These are phyloP conservation scores for Torymus texanus DNA, from an alignment of 2,888 invertebrate genomes.

Conservation along the genomic window DNA sequence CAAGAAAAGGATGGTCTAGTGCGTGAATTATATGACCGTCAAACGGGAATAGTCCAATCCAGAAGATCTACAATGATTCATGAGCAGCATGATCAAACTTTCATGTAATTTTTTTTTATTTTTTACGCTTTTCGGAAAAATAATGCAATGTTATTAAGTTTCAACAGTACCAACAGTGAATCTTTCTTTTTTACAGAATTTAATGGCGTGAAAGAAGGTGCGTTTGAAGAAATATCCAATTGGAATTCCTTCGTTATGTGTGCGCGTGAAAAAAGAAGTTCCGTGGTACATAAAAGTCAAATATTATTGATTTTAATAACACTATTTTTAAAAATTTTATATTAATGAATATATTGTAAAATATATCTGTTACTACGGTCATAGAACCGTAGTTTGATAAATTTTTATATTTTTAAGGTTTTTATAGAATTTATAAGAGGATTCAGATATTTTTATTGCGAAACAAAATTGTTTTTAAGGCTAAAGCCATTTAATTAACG, in stretches of 20 bases:
- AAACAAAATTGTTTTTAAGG: constrained; percentile 43
- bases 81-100: constrained; percentile 77
- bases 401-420: constrained; percentile 56
- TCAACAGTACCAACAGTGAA: not conserved
- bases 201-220: constrained; percentile 37
- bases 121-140: constrained; percentile 28
- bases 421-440: constrained; percentile 50
- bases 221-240: constrained; percentile 39
- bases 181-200: constrained; percentile 54
- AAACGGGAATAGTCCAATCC: constrained; percentile 75
- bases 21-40: constrained; percentile 82
- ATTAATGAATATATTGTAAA: constrained; percentile 49
- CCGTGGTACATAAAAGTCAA: constrained; percentile 29
- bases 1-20: constrained; percentile 91
- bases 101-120: constrained; percentile 75
- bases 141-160: constrained; percentile 27
- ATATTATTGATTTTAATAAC: constrained; percentile 33
- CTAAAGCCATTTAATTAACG: constrained; percentile 34
- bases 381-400: constrained; percentile 32
- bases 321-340: constrained; percentile 35
- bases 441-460: constrained; percentile 36
- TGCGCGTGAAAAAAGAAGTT: constrained; percentile 35
- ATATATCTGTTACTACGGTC: constrained; percentile 50
- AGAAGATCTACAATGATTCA: constrained; percentile 74
- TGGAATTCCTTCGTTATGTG: constrained; percentile 44